These are phyloP conservation scores for Epizoanthus scotinus DNA, from an alignment of 92 coral and sea anemone genomes.

Conservation along the genomic window DNA sequence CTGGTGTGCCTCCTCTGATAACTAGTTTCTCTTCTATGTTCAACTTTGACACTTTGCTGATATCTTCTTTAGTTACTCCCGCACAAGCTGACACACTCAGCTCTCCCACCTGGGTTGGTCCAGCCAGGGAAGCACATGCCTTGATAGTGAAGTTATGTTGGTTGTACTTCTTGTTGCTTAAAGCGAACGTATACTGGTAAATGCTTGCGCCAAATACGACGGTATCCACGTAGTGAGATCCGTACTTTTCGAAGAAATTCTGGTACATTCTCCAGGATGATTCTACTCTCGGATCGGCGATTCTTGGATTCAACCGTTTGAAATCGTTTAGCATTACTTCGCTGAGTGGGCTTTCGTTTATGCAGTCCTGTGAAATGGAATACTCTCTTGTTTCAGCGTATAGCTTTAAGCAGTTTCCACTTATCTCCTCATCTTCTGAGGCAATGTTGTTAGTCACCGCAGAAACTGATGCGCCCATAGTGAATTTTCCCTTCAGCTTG, in stretches of 20 bases:
- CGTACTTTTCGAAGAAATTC: conserved; percentile 32
- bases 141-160: conserved; percentile 36
- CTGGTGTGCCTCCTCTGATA: conserved; percentile 44
- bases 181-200: conserved; percentile 35
- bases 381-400: not conserved
- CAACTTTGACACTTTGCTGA: not conserved
- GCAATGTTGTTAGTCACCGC: not conserved
- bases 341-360: not conserved
- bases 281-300: conserved; percentile 29
- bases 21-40: conserved; percentile 33
- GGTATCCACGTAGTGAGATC: conserved; percentile 30
- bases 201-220: conserved; percentile 32
- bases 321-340: conserved; percentile 13
- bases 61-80: conserved; percentile 22
- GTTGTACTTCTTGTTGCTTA: conserved; percentile 22
- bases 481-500: not conserved
- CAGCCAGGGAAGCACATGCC: conserved; percentile 38
- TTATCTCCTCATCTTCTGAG: conserved; percentile 1
- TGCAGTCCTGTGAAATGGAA: conserved; percentile 27
- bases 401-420: conserved; percentile 39
- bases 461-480: conserved; percentile 35
- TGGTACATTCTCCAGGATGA: conserved; percentile 46
- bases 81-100: conserved; percentile 27
- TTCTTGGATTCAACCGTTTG: not conserved
- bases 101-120: not conserved